phyloP scores from a whole-genome alignment of 2,797 vertebrate genomes.

The Gorsachius magnificus region DNA sequence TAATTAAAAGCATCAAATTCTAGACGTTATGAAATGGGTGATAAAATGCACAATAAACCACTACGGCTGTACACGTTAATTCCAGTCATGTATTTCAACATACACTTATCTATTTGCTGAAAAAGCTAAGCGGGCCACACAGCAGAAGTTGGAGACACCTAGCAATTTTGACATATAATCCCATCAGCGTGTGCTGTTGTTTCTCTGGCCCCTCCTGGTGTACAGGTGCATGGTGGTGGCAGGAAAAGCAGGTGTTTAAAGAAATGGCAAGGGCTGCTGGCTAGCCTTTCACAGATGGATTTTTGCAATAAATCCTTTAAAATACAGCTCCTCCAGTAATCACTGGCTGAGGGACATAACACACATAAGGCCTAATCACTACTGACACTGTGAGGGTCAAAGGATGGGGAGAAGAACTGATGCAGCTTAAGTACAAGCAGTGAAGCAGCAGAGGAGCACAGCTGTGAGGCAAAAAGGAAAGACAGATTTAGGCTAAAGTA shows the following conservation, averaged over 20 bases:
- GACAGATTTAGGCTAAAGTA: background rate
- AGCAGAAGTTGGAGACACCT: background rate
- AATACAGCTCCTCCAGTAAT: conserved; percentile 39
- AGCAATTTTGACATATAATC: conserved; percentile 10
- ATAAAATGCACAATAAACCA: conserved; percentile 3
- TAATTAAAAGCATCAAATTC: conserved; percentile 46
- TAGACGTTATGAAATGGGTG: conserved; percentile 12
- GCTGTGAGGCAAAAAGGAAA: background rate
- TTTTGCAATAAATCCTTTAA: conserved; percentile 48
- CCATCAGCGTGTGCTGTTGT: background rate
- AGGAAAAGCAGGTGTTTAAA: conserved; percentile 17
- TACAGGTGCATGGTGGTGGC: background rate
- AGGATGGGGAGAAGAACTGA: background rate
- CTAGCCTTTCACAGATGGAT: background rate
- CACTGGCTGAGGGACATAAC: background rate
- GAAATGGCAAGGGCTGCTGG: background rate
- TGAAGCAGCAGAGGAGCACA: background rate
- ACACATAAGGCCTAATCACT: background rate
- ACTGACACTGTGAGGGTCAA: conserved; percentile 1
- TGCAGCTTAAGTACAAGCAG: conserved; percentile 1
- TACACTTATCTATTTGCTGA: background rate
- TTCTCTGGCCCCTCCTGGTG: background rate
- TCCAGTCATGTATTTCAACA: conserved; percentile 10
- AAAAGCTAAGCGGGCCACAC: background rate
- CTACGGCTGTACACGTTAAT: background rate